Evolutionary conservation across 2,797 vertebrate genomes (phyloP).

Genomic region (Merluccius polli): DNA sequence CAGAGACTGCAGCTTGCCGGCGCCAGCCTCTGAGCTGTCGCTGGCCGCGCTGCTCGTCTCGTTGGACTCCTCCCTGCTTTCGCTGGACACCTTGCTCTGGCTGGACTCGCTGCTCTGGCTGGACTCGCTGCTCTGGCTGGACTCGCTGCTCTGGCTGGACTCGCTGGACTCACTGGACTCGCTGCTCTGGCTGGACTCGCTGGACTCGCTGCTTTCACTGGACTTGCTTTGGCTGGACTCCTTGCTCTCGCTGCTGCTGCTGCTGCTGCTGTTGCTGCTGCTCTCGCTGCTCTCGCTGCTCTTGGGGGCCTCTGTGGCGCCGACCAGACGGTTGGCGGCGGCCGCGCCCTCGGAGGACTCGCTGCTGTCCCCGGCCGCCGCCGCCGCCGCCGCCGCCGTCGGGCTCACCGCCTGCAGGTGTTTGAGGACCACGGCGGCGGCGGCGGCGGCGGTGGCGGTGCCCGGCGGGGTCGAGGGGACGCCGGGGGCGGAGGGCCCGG

Average conservation of each 20-base stretch:
- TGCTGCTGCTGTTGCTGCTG: neutral
- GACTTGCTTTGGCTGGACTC: neutral
- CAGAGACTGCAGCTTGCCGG: conserved; percentile 36
- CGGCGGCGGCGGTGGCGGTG: neutral
- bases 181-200: neutral
- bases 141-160: conserved; percentile 26
- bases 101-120: conserved; percentile 16
- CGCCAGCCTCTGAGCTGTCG: conserved; percentile 52
- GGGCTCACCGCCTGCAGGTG: conserved; percentile 8
- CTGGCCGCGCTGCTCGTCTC: conserved; percentile 37
- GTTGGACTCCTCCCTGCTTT: conserved; percentile 13
- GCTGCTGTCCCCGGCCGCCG: conserved; percentile 29
- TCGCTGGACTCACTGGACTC: too few species aligned
- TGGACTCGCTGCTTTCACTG: conserved; percentile 30
- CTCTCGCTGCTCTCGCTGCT: conserved; percentile 15
- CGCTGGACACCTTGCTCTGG: conserved; percentile 24
- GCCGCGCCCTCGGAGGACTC: neutral
- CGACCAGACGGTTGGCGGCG: neutral
- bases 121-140: neutral
- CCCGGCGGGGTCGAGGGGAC: conserved; percentile 1
- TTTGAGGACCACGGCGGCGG: neutral
- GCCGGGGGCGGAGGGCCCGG: conserved; percentile 1
- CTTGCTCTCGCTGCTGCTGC: conserved; percentile 20
- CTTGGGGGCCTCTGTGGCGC: neutral
- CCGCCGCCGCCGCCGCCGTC: neutral